phyloP scores from a whole-genome alignment of 1,140 invertebrate species.

The Nebria ingens region DNA sequence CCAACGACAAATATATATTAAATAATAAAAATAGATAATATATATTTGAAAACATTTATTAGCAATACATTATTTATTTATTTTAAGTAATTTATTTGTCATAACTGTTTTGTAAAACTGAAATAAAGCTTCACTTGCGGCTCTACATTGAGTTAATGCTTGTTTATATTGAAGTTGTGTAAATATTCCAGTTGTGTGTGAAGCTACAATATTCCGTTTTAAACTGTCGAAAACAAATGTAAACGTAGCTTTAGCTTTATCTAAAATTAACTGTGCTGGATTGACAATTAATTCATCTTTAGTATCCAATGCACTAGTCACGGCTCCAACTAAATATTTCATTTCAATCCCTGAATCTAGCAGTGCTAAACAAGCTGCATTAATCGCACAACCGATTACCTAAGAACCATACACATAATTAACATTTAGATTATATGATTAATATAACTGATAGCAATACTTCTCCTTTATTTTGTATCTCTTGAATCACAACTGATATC shows the following conservation, averaged over 20 bases:
- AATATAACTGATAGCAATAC: slow-evolving; percentile 36
- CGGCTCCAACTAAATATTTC: slow-evolving; percentile 67
- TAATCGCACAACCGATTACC: slow-evolving; percentile 70
- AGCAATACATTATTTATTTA: no score
- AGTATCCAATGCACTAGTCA: slow-evolving; percentile 57
- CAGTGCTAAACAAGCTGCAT: slow-evolving; percentile 68
- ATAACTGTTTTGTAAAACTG: no score
- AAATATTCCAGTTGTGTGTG: slow-evolving; percentile 56
- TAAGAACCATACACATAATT: slow-evolving; percentile 31
- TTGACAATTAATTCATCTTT: slow-evolving; percentile 54
- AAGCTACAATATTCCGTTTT: slow-evolving; percentile 50
- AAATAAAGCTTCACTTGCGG: slow-evolving; percentile 54
- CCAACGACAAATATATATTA: no score
- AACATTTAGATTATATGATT: slow-evolving; percentile 8
- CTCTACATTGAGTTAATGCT: slow-evolving; percentile 48
- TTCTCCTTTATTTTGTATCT: slow-evolving; percentile 74
- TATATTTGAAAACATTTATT: no score
- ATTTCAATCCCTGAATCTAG: slow-evolving; percentile 71
- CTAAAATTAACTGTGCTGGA: slow-evolving; percentile 39
- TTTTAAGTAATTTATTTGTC: no score
- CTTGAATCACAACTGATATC: slow-evolving; percentile 71
- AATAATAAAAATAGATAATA: no score
- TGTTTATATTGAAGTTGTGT: slow-evolving; percentile 51
- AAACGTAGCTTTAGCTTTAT: slow-evolving; percentile 44
- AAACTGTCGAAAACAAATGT: slow-evolving; percentile 62